Base-by-base conservation (phyloP, 2,113 vertebrate genomes). In the Thunnus thynnus region DNA sequence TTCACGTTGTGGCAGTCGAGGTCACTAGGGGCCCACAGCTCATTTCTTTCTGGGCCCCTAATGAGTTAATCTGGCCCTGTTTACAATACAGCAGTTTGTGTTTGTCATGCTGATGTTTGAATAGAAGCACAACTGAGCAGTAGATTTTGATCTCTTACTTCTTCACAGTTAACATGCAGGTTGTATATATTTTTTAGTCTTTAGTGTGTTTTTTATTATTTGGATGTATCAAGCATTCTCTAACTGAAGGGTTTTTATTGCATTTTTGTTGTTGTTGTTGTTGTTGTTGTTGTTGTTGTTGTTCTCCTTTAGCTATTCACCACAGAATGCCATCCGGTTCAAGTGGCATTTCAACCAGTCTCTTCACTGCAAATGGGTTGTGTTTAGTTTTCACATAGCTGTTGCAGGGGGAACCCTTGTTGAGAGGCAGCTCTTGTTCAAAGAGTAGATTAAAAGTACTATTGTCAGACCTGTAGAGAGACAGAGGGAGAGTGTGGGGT, bases 361-460 rank as follows among this genome's bases (percentile, higher is more conserved):
- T 74, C 50, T 69, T 77, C 68, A 57, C 68, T 67, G 32, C 48
- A 57, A 80, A 78, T 62, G 75, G 66, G 30, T 57, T 52, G 36
- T 47, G 66, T 44, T 46, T 80, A 47, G 14, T 52, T 69, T 51
- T 63, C 30, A 41, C 27, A 32, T 46, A 48, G 67, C 13, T 5
- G 76, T 73, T 75, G 64, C 16, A 60, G 56, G 56, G 46, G 51
- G 78, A 80, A 41, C 50, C 27, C 72, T 72, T 48, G 72, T 72
- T 72, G 46, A 83, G 83, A 79, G 41, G 67, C 70, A 60, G 71
- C 76, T 79, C 75, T 82, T 81, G 65, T 79, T 85, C 70, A 76
- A 41, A 68, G 82, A 85, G 67, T 17, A 54, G 76, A 85, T 88
- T 83, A 77, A 76, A 80, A 70, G 76, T 61, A 17, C 32, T 62